These are phyloP conservation scores for Zygaena filipendulae DNA, from an alignment of 2,888 invertebrate species.

Conservation along the genomic window DNA sequence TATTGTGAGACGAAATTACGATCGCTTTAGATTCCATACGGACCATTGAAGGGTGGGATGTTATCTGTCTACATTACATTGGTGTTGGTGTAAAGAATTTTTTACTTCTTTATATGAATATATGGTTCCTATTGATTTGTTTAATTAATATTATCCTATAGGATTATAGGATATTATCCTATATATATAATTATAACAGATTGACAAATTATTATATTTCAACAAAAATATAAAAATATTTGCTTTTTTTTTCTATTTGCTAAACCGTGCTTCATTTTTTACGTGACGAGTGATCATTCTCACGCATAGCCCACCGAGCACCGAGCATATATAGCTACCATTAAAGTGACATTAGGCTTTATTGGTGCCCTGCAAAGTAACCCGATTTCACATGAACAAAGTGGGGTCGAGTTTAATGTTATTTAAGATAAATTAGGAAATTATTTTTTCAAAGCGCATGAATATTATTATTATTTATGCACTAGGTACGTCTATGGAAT, in stretches of 20 bases:
- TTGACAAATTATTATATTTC: no score
- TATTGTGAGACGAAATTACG: constrained; percentile 65
- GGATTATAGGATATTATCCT: no score
- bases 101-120: constrained; percentile 44
- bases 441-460: no score
- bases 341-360: constrained; percentile 50
- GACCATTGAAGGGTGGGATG: constrained; percentile 62
- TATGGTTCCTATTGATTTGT: constrained; percentile 9
- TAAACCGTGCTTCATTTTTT: no score
- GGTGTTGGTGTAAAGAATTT: constrained; percentile 57
- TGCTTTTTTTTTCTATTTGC: no score
- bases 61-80: constrained; percentile 61
- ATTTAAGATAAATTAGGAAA: constrained; percentile 21
- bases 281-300: constrained; percentile 30
- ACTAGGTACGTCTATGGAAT: no score
- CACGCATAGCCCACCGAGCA: constrained; percentile 23
- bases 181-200: no score
- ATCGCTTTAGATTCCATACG: constrained; percentile 61
- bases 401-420: constrained; percentile 29
- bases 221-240: no score
- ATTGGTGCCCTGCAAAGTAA: constrained; percentile 41
- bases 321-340: constrained; percentile 40
- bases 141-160: no score
- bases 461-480: no score
- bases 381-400: constrained; percentile 35